Evolutionary conservation across 1,140 invertebrate species (phyloP).

Genomic region (Tetramorium simillimum): DNA sequence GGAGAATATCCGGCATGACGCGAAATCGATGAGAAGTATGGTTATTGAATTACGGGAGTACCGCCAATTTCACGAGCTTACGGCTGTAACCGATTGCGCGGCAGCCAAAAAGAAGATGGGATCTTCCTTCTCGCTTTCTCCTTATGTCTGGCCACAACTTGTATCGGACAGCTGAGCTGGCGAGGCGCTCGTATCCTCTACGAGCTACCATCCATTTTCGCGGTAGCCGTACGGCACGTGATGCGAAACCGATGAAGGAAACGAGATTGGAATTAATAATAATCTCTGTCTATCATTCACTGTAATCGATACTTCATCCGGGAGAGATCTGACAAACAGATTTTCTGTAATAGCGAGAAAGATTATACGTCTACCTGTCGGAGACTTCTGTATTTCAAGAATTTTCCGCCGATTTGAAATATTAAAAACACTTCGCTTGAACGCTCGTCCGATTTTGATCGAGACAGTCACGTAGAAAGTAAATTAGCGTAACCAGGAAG

Average conservation of each 20-base stretch:
- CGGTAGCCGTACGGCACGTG: constrained; percentile 17
- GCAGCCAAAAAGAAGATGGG: constrained; percentile 29
- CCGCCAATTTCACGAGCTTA: constrained; percentile 58
- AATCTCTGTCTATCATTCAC: constrained; percentile 39
- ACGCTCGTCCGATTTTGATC: neutral
- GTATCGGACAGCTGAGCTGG: constrained; percentile 47
- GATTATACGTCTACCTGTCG: neutral
- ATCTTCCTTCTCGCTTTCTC: constrained; percentile 23
- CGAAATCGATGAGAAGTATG: constrained; percentile 57
- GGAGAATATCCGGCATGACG: constrained; percentile 42
- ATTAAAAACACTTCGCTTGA: neutral
- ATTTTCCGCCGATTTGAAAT: neutral
- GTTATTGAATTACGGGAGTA: constrained; percentile 57
- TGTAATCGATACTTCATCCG: constrained; percentile 7
- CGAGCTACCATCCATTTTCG: constrained; percentile 27
- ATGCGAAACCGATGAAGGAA: constrained; percentile 45
- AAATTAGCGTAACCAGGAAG: neutral
- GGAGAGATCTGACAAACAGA: constrained; percentile 15
- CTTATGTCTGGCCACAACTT: constrained; percentile 6
- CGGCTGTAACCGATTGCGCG: constrained; percentile 45
- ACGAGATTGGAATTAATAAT: constrained; percentile 52
- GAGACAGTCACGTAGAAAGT: constrained; percentile 9
- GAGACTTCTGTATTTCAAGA: neutral
- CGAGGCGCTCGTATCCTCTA: constrained; percentile 40
- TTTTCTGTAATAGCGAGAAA: neutral